Evolutionary conservation across 2,888 invertebrate species (phyloP).

Genomic region (Boloria euphrosyne): DNA sequence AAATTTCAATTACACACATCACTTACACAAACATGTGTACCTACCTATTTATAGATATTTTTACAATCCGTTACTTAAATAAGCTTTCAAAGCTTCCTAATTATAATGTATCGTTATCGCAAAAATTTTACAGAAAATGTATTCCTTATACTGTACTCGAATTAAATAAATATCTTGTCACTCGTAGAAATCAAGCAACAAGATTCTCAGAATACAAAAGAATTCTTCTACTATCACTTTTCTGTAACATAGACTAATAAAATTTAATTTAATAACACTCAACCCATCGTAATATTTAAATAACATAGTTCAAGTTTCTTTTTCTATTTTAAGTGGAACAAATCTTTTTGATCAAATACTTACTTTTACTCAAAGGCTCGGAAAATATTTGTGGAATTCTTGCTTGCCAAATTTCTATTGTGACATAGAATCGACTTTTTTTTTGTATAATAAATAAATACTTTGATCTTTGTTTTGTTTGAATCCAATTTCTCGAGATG

Average conservation of each 20-base stretch:
- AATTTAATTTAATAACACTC: neutral
- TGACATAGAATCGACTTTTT: conserved; percentile 10
- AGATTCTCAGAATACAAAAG: too few relatives aligned
- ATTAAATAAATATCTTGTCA: too few relatives aligned
- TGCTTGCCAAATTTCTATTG: conserved; percentile 18
- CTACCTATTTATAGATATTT: too few relatives aligned
- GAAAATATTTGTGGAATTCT: conserved; percentile 10
- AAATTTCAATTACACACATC: too few relatives aligned
- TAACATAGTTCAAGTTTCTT: conserved; percentile 10
- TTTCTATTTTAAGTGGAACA: conserved; percentile 11
- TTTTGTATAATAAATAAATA: conserved; percentile 7
- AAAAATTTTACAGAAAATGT: too few relatives aligned
- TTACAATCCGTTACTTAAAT: too few relatives aligned
- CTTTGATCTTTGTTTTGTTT: conserved; percentile 14
- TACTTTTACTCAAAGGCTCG: conserved; percentile 1
- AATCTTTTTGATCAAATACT: conserved; percentile 19
- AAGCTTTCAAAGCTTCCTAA: too few relatives aligned
- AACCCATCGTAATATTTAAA: conserved; percentile 16
- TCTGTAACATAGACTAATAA: neutral
- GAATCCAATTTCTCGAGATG: conserved; percentile 6
- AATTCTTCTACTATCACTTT: too few relatives aligned
- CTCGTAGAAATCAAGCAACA: too few relatives aligned
- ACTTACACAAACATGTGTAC: too few relatives aligned
- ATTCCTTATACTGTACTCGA: too few relatives aligned
- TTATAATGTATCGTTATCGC: too few relatives aligned